Evolutionary conservation across 2,113 vertebrate genomes (phyloP).

Genomic region (Aegotheles bennettii): DNA sequence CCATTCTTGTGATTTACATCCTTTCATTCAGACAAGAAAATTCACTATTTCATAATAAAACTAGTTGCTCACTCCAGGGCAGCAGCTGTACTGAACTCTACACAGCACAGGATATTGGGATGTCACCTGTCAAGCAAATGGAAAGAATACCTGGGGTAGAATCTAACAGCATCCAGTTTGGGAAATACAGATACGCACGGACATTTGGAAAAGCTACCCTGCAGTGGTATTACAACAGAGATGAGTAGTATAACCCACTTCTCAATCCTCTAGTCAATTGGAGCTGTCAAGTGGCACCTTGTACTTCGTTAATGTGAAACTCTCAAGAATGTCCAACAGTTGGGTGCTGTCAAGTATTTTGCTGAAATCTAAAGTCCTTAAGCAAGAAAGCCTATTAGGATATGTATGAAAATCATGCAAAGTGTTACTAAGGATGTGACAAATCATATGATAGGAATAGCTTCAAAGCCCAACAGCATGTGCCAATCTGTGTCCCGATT

Average conservation of each 20-base stretch:
- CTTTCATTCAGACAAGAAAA: background rate
- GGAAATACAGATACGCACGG: background rate
- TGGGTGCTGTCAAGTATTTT: constrained; percentile 57
- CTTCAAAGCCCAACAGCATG: constrained; percentile 63
- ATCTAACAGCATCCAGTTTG: background rate
- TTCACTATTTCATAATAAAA: background rate
- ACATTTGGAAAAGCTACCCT: constrained; percentile 3
- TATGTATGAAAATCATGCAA: constrained; percentile 40
- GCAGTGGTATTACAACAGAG: background rate
- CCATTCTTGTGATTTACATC: background rate
- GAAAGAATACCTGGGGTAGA: background rate
- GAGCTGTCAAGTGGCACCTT: constrained; percentile 49
- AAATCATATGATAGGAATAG: constrained; percentile 38
- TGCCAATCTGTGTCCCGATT: constrained; percentile 55
- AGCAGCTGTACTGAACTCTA: background rate
- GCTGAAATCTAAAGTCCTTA: constrained; percentile 51
- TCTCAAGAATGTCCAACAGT: constrained; percentile 52
- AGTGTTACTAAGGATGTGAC: constrained; percentile 42
- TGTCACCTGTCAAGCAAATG: background rate
- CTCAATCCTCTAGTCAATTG: constrained; percentile 23
- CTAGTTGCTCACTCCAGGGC: background rate
- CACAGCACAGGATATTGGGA: background rate
- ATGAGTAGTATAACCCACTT: background rate
- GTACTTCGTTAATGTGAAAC: constrained; percentile 1
- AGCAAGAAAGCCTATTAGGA: constrained; percentile 51